Base-by-base conservation (phyloP, 2,888 invertebrate species). In the Seira ritae region DNA sequence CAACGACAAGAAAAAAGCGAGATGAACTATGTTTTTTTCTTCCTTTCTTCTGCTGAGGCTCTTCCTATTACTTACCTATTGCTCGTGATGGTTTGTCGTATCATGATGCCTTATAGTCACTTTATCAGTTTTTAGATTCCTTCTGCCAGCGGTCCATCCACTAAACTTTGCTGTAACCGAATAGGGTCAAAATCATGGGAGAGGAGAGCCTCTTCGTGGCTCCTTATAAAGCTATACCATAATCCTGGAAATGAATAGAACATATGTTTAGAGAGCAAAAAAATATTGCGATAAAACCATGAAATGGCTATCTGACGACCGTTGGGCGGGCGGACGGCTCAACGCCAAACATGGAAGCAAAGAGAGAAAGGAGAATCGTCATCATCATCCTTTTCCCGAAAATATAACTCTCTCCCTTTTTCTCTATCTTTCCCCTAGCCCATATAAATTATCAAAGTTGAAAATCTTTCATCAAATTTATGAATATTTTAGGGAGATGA, bases 381-480 rank as follows among this genome's bases (percentile, higher is more conserved):
- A 2, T 31, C 31, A 31, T 31, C 31, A n/a, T n/a, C n/a, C n/a
- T 31, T 8, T 2, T 31, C 31, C 31, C 31, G 31, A 31, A 31
- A 31, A 2, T 31, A 4, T 8, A 8, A 31, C 31, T 31, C 31
- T 8, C 31, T 31, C 2, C 31, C 8, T 31, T 31, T 8, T 31
- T 31, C 31, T 8, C 31, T 31, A 2, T 31, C 31, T 31, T 31
- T 31, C 8, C 3, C 31, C 8, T 31, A 31, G 8, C 2, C 31
- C 31, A 31, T 31, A 31, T 31, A 31, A 31, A 31, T 31, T 31
- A 31, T 31, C 31, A 31, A 31, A 31, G 31, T 31, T 31, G 31
- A 31, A 66, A 66, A 78, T 78, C 78, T 71, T 78, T 78, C 78
- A 60, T 70, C 70, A 71, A 71, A 62, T 70, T 31, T 78, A 62